Percentiles rank a stretch among this genome's conserved stretches.
These are phyloP conservation scores for Drosophila peninsularis DNA, from an alignment of 2,888 invertebrate genomes.

Conservation along the genomic window DNA sequence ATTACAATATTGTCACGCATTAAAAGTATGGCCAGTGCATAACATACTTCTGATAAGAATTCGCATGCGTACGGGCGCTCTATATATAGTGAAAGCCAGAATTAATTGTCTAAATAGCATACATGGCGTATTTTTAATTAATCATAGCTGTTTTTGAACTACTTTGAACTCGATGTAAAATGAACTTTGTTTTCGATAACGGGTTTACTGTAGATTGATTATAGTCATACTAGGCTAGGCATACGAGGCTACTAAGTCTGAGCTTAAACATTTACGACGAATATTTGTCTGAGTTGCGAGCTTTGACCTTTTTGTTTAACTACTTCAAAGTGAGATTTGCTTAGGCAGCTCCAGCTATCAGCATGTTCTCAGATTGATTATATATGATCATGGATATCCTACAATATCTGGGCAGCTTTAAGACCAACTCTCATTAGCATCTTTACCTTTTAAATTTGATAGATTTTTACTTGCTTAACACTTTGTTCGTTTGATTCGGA, in stretches of 20 bases:
- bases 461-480: slow-evolving; percentile 17
- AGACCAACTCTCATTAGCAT: not conserved
- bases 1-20: slow-evolving; percentile 30
- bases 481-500: slow-evolving; percentile 43
- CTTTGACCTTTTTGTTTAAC: too few relatives aligned
- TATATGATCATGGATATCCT: not conserved
- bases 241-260: not conserved
- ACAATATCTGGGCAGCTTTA: too few relatives aligned
- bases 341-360: not conserved
- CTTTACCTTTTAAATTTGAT: slow-evolving; percentile 23
- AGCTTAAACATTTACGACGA: not conserved
- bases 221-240: not conserved
- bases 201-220: not conserved
- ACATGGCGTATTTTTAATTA: not conserved
- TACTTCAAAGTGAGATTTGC: not conserved
- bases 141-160: not conserved
- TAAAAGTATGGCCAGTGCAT: not conserved
- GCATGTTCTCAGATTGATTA: too few relatives aligned
- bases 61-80: not conserved
- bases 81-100: not conserved
- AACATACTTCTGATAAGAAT: slow-evolving; percentile 16
- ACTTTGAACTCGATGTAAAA: not conserved
- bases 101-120: not conserved
- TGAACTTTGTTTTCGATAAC: not conserved
- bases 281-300: not conserved